These are phyloP conservation scores for Eugnorisma glareosa DNA, from an alignment of 2,888 invertebrate genomes.

Conservation along the genomic window DNA sequence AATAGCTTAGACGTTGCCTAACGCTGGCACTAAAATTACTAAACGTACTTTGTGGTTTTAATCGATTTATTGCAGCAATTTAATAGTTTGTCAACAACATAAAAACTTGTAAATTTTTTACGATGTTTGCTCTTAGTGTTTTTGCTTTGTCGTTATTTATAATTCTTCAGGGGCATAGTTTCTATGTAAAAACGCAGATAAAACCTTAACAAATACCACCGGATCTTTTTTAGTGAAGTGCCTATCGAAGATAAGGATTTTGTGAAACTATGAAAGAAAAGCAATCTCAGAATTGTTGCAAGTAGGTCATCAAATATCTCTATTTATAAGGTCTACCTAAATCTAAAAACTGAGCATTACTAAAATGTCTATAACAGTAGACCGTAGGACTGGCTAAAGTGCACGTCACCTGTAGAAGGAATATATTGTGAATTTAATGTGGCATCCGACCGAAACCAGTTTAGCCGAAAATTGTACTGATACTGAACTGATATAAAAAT, in stretches of 20 bases:
- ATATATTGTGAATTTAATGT: neutral
- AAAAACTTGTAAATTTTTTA: slow-evolving; percentile 49
- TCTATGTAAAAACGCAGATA: neutral
- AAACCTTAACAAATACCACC: neutral
- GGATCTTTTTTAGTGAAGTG: neutral
- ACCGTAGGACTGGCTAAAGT: neutral
- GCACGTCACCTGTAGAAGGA: neutral
- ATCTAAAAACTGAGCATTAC: neutral
- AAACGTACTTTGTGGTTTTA: slow-evolving; percentile 55
- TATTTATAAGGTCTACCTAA: neutral
- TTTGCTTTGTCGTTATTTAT: slow-evolving; percentile 15
- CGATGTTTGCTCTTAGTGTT: slow-evolving; percentile 43
- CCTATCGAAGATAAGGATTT: neutral
- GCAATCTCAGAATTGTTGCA: neutral
- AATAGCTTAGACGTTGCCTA: slow-evolving; percentile 72
- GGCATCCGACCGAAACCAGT: neutral
- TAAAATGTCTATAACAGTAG: neutral
- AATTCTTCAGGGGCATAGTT: slow-evolving; percentile 6
- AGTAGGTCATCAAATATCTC: neutral
- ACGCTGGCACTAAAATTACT: slow-evolving; percentile 68
- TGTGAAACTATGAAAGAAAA: neutral
- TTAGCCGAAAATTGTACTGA: neutral
- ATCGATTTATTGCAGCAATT: slow-evolving; percentile 57
- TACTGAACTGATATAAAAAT: slow-evolving; percentile 27
- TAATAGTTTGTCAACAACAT: slow-evolving; percentile 65